Evolutionary conservation across 2,113 vertebrate genomes (phyloP).

Genomic region (Silurus meridionalis): DNA sequence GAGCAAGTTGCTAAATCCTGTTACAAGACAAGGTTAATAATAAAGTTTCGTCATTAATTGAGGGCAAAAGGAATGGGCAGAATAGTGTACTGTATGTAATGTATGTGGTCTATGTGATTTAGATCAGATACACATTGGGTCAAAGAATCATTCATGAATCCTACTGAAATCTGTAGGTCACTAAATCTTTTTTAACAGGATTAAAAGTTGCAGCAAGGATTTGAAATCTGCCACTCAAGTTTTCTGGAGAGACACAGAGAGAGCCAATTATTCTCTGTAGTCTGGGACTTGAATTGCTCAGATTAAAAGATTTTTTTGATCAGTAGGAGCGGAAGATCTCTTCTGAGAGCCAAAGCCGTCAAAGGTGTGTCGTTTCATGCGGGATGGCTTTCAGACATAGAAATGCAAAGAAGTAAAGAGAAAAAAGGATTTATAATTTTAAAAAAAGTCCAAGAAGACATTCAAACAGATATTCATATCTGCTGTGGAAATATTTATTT

Average conservation of each 20-base stretch:
- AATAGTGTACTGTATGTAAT: not conserved
- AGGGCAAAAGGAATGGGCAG: not conserved
- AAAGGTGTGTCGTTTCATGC: not conserved
- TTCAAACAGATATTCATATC: not conserved
- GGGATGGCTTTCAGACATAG: not conserved
- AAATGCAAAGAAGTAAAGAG: not conserved
- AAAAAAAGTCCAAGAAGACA: not conserved
- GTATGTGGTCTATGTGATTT: too few species aligned
- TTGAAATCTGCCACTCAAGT: not conserved
- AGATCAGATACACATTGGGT: not conserved
- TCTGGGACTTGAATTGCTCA: not conserved
- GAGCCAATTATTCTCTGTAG: slow-evolving; percentile 5
- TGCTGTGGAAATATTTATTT: not conserved
- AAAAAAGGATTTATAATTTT: not conserved
- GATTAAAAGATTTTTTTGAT: slow-evolving; percentile 16
- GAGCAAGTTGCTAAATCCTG: not conserved
- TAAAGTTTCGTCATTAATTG: not conserved
- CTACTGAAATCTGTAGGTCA: not conserved
- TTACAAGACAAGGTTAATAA: not conserved
- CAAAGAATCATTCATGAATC: not conserved
- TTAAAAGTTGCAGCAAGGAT: not conserved
- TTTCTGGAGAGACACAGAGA: not conserved
- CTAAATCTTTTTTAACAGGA: not conserved
- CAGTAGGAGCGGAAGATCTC: not conserved
- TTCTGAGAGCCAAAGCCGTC: not conserved